phyloP scores from a whole-genome alignment of 2,888 invertebrate genomes.

The Formica aserva region DNA sequence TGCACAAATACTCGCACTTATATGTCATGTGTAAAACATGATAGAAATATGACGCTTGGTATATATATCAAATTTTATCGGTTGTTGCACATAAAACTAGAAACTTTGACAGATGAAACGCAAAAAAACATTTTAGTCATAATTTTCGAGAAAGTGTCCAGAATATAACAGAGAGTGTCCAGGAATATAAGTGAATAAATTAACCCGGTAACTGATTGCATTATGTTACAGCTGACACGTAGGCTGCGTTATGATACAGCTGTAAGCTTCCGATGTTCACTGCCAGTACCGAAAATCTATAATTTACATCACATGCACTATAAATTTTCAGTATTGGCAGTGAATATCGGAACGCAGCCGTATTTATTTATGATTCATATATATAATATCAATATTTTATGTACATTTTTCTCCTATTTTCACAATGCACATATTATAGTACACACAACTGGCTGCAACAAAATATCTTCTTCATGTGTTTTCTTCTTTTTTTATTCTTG shows the following conservation, averaged over 20 bases:
- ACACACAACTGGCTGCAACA: neutral
- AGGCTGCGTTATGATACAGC: too few relatives aligned
- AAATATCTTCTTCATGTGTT: neutral
- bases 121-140: neutral
- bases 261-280: too few relatives aligned
- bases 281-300: too few relatives aligned
- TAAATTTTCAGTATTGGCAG: too few relatives aligned
- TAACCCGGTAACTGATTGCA: neutral
- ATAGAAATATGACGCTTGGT: neutral
- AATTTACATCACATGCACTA: too few relatives aligned
- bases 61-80: conserved; percentile 14
- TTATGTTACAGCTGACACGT: neutral
- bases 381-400: conserved; percentile 8
- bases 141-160: neutral
- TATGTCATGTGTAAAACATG: conserved; percentile 6
- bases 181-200: conserved; percentile 15
- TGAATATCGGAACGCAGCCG: too few relatives aligned
- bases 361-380: conserved; percentile 3
- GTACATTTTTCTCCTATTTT: conserved; percentile 36
- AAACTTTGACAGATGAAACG: neutral
- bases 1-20: neutral
- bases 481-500: neutral
- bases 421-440: conserved; percentile 13
- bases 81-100: neutral
- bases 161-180: neutral